Evolutionary conservation across 2,113 vertebrate genomes (phyloP), one percentile per base, ranked within the genome.

Genomic region (Nannospalax galili): DNA sequence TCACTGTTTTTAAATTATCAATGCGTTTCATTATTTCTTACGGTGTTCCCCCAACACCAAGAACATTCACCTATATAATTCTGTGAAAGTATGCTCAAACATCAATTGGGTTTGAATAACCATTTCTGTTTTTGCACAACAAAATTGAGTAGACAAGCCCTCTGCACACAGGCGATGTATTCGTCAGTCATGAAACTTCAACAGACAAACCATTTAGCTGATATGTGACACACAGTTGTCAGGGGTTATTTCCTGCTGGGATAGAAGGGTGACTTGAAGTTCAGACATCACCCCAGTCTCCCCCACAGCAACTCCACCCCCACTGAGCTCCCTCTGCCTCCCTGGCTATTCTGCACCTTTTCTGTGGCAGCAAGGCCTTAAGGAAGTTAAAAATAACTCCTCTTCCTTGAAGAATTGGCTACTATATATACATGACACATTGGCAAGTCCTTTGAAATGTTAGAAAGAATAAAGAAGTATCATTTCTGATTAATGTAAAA

Each of bases 111-210:
- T 91, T 90, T 96, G 7, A 93, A 74, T 87, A n/a, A 70, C 5
- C 4, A 72, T 67, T 92, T 91, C 24, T 72, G 60, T 84, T 85
- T 90, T 84, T 65, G 72, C 26, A 91, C 42, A 93, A 42, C 60
- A 85, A 92, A 90, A 84, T 37, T 72, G 26, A 84, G 22, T 22
- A 37, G 48, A 32, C 75, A 42, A 67, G 69, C 14, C 85, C 73
- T 11, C 4, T 56, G 24, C 14, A 86, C 65, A 64, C 30, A 92
- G n/a, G 75, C n/a, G 32, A 40, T 91, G 42, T 84, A 62, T 67
- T 42, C 52, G 26, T 65, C 11, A 20, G 35, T 77, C 28, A 65
- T 72, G 22, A 86, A 77, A 72, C 56, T 15, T 91, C 69, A 69
- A 32, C 37, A 91, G 7, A 65, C 77, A 32, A 22, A 88, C 52